A percentile compares a stretch with the other conserved stretches of the same genome.
phyloP scores from a whole-genome alignment of 2,113 vertebrate species.

The Ptychochromis oligacanthus region DNA sequence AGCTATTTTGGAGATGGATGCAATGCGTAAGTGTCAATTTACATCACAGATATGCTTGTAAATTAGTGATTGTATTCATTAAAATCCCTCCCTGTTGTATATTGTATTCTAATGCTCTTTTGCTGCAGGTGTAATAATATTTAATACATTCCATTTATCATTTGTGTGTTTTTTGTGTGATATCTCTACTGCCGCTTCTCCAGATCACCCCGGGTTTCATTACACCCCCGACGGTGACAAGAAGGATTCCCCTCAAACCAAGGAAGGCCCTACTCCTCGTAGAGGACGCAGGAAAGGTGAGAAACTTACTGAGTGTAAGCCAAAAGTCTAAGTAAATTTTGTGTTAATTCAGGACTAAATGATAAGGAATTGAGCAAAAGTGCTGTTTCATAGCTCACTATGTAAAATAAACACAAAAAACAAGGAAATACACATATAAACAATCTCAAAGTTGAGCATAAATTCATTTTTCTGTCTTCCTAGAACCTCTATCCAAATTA shows the following conservation, averaged over 20 bases:
- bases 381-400: not conserved
- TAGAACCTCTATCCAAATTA: slow-evolving; percentile 92
- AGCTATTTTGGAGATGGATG: slow-evolving; percentile 98
- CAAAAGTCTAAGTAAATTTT: not conserved
- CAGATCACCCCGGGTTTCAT: slow-evolving; percentile 94
- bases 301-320: not conserved
- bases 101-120: not conserved
- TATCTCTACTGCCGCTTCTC: not conserved
- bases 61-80: not conserved
- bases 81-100: not conserved
- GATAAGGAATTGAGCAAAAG: not conserved
- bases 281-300: slow-evolving; percentile 93
- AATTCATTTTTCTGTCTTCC: slow-evolving; percentile 23
- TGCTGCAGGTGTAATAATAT: not conserved
- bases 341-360: not conserved
- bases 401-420: not conserved
- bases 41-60: not conserved
- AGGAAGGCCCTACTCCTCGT: slow-evolving; percentile 83
- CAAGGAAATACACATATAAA: not conserved
- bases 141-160: not conserved
- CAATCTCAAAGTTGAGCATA: not conserved
- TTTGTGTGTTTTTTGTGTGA: not conserved
- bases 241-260: slow-evolving; percentile 78
- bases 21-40: slow-evolving; percentile 87
- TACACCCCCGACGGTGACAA: slow-evolving; percentile 86